A percentile compares a stretch with the other conserved stretches of the same genome.
Conservation (phyloP, 2,113 vertebrate genomes). For the Crotalus horridus region DNA sequence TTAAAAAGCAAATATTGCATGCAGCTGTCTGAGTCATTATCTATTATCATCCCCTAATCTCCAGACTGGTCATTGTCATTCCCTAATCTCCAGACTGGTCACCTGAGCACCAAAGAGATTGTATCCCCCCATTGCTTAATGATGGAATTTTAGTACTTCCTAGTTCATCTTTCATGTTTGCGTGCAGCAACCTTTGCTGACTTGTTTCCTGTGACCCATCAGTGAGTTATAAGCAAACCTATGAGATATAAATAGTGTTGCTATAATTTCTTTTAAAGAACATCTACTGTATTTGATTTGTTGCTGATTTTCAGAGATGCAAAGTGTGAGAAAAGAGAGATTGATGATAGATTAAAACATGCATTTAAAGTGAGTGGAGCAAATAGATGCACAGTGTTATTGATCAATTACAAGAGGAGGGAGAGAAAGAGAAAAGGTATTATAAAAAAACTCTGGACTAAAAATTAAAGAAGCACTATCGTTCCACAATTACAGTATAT, state of each 20-base stretch:
- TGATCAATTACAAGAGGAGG: background rate
- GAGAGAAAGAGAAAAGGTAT: background rate
- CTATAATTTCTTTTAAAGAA: background rate
- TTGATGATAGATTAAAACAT: background rate
- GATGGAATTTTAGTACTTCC: background rate
- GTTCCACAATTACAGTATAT: background rate
- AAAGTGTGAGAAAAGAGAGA: background rate
- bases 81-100: background rate
- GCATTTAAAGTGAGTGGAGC: background rate
- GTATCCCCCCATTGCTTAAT: background rate
- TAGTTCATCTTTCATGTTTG: background rate
- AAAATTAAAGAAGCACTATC: background rate
- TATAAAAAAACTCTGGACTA: background rate
- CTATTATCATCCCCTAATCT: background rate
- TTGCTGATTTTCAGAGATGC: background rate
- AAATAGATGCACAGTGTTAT: background rate
- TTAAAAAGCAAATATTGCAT: background rate
- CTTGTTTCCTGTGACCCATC: background rate
- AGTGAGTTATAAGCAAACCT: background rate
- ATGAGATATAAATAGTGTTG: background rate
- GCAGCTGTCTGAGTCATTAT: constrained; percentile 17
- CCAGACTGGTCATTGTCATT: constrained; percentile 8
- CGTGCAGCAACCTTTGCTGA: no score
- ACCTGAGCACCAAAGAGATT: background rate
- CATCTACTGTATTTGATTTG: background rate